Conservation (phyloP, 2,888 invertebrate genomes). For the Junonia oenone region DNA sequence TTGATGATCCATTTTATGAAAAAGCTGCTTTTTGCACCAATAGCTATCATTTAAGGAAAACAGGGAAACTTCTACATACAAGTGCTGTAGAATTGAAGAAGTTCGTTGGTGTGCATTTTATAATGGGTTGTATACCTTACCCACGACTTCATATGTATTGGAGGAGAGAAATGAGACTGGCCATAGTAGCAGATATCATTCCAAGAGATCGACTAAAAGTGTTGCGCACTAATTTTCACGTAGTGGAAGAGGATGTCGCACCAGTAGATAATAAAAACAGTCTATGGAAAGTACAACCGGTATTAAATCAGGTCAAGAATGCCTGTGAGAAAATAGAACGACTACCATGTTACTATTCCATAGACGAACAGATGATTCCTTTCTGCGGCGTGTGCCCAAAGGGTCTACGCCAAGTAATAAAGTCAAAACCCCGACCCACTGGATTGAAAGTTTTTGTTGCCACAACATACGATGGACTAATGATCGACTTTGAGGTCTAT, state of each 20-base stretch:
- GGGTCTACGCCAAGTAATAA: conserved; percentile 3
- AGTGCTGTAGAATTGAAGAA: conserved; percentile 1
- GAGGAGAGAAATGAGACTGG: neutral
- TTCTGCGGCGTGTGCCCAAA: conserved; percentile 4
- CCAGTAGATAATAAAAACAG: too few species aligned
- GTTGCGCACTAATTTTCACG: neutral
- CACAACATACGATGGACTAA: conserved; percentile 24
- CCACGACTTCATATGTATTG: neutral
- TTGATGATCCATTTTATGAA: neutral
- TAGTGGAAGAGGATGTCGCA: conserved; percentile 2
- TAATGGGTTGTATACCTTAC: neutral
- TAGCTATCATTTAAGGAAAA: neutral
- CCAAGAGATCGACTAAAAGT: too few species aligned
- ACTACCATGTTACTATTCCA: too few species aligned
- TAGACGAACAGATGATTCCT: too few species aligned
- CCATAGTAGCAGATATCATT: neutral
- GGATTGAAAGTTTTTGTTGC: conserved; percentile 30
- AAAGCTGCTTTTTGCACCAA: neutral
- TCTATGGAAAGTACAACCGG: too few species aligned
- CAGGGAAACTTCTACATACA: neutral
- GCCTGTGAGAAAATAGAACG: too few species aligned
- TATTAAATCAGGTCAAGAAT: too few species aligned
- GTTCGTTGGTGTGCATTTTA: neutral
- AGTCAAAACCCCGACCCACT: neutral
- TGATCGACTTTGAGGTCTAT: conserved; percentile 33